Evolutionary conservation across 2,113 vertebrate genomes (phyloP).

Genomic region (Dunckerocampus dactyliophorus): DNA sequence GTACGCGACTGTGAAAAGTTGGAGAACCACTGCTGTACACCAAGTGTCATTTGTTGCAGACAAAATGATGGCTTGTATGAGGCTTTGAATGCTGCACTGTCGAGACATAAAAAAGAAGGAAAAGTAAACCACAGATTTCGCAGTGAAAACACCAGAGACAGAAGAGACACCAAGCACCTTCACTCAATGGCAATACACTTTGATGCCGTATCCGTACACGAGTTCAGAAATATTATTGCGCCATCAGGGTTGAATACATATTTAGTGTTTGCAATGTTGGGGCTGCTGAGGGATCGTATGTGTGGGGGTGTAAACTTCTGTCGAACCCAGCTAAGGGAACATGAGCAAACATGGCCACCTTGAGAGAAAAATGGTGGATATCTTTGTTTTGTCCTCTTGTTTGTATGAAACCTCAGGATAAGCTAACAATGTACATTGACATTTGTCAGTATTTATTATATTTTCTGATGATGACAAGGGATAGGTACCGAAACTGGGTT

Average conservation of each 20-base stretch:
- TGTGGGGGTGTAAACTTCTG: conserved; percentile 50
- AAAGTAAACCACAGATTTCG: conserved; percentile 39
- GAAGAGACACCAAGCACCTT: conserved; percentile 32
- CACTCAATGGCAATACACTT: conserved; percentile 37
- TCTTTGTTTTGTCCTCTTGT: conserved; percentile 5
- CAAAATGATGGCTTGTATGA: conserved; percentile 37
- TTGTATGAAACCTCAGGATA: conserved; percentile 28
- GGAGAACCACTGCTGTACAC: conserved; percentile 10
- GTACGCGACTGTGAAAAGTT: no score
- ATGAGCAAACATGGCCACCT: conserved; percentile 47
- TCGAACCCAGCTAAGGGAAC: conserved; percentile 56
- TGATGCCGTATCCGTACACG: conserved; percentile 33
- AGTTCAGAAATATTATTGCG: conserved; percentile 46
- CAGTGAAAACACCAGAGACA: conserved; percentile 35
- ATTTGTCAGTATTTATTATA: conserved; percentile 12
- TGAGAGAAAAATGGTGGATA: conserved; percentile 34
- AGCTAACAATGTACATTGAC: conserved; percentile 23
- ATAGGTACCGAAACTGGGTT: no score
- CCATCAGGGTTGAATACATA: conserved; percentile 25
- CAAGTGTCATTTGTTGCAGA: conserved; percentile 46
- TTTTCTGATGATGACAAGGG: conserved; percentile 10
- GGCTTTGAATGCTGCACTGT: conserved; percentile 29
- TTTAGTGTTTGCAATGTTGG: conserved; percentile 25
- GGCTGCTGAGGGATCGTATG: conserved; percentile 48
- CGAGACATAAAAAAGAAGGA: conserved; percentile 31